Base-by-base conservation (phyloP, 2,888 invertebrate genomes). In the Stenurella melanura region DNA sequence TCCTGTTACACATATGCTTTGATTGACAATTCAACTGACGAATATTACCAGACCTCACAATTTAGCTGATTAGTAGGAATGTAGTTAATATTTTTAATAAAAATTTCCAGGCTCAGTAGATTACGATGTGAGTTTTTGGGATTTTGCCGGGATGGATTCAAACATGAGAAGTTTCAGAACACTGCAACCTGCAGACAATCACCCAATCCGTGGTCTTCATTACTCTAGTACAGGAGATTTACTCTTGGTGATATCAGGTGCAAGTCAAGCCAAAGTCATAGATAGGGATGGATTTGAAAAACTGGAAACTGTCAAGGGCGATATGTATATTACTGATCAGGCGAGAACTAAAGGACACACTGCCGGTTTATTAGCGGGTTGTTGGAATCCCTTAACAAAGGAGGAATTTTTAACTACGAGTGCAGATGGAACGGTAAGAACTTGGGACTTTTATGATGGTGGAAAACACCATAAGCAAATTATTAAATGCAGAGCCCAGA, bases 81-180 rank as follows among this genome's bases (percentile, higher is more conserved):
- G 50, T 0, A 6, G 26, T n/a, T 15, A 19, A 30, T 42, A n/a
- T 64, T n/a, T n/a, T n/a, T n/a, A n/a, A 42, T 19, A 54, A 42
- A 69, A 54, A 18, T n/a, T 70, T 73, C 54, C 64, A 83, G 99
- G 99, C 0, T 97, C 98, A 0, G 94, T 97, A 30, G 99, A 99
- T 89, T 99, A 98, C 89, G 97, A 98, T 83, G 95, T 99, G 1
- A 95, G 96, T 71, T 96, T 99, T 84, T 99, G 98, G 98, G 99
- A 99, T 88, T 99, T 99, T 91, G 97, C 98, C 79, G 99, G 98
- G 5, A 99, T 99, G 98, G 98, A 99, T 88, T 93, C 96, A 0
- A 93, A 95, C 0, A 93, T 98, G 91, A 93, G 96, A 70, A 96
- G 97, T 66, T 99, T 98, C 88, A 93, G 98, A 21, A 96, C 96